Evolutionary conservation across 2,888 invertebrate species (phyloP), one percentile per base, ranked within the genome.

Genomic region (Pollenia griseotomentosa): DNA sequence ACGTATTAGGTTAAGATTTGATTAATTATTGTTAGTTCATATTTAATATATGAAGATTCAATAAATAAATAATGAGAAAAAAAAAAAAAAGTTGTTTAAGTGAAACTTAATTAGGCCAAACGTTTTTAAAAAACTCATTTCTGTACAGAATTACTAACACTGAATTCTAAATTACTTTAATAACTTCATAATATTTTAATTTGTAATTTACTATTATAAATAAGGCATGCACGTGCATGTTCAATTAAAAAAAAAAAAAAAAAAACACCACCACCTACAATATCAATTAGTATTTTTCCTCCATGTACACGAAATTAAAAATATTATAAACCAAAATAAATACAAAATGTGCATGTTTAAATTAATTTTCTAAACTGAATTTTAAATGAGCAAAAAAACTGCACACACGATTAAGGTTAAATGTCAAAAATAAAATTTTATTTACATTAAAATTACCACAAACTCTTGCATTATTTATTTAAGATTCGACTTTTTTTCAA

Each of bases 291-390:
- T 44, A 77, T 59, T 65, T 66, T 42, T 46, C 16, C n/a, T 14
- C 51, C n/a, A 23, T 23, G 57, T 11, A 14, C 6, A 53, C n/a
- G 33, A 6, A 14, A 33, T 33, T n/a, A 8, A 14, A 33, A 59
- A 14, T 6, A 19, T 57, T 23, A 12, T 14, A 57, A 11, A 44
- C 6, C 16, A 23, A 57, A 23, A 12, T 14, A 59, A 46, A 71
- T 51, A 40, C 0, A 44, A 59, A 53, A 40, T 53, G 53, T 53
- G 53, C 44, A 77, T 77, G 75, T 65, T 10, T 44, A 75, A 59
- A 59, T 73, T 73, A 23, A 73, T 48, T 73, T 73, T 33, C 7
- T 19, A 12, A 48, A 48, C 53, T 73, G 46, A 73, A 59, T 59
- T 57, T 33, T 9, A 33, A 66, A 14, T 48, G 48, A 66, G 46